Base-by-base conservation (phyloP, 2,797 vertebrate species). In the Paratrypauchen microcephalus region DNA sequence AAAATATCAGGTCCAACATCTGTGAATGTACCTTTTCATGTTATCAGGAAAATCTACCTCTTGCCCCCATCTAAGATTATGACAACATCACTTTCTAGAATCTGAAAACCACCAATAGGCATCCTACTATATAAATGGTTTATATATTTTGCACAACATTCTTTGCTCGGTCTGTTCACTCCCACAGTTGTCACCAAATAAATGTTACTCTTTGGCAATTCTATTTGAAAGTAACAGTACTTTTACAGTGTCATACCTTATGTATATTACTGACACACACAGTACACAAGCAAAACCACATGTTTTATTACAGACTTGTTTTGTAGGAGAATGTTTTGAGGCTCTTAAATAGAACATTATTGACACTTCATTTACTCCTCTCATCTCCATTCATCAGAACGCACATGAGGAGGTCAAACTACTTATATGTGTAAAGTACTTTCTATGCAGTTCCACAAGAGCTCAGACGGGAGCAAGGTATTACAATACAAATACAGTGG, bases 321-420 rank as follows among this genome's bases (percentile, higher is more conserved):
- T 63, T 63, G 60, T 15, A 62, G 60, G 39, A 24, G 60, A 39
- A 19, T 60, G 58, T 60, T 60, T 36, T 60, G 58, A 62, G n/a
- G 19, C 59, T 41, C 59, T 39, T 24, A 41, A 45, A 63, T 15
- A 63, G 60, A 63, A 41, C 60, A 63, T 63, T 45, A 63, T 45
- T 45, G 45, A 63, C 21, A 41, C 19, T 63, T 63, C 39, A 63
- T 63, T 63, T 63, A 63, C 32, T 61, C 28, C 18, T 61, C 59
- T 61, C 59, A 61, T 21, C 59, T 39, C 32, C 59, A 61, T 23
- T 39, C 18, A 21, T 63, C 60, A 45, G 5, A 13, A 9, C 28
- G 3, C 16, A 63, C 32, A 39, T 15, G 28, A 19, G 60, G 28
- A 19, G 60, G 39, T 45, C 59, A 23, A 63, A 63, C 32, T 13